phyloP scores from a whole-genome alignment of 1,140 invertebrate genomes.

The Drosophila seguyi region DNA sequence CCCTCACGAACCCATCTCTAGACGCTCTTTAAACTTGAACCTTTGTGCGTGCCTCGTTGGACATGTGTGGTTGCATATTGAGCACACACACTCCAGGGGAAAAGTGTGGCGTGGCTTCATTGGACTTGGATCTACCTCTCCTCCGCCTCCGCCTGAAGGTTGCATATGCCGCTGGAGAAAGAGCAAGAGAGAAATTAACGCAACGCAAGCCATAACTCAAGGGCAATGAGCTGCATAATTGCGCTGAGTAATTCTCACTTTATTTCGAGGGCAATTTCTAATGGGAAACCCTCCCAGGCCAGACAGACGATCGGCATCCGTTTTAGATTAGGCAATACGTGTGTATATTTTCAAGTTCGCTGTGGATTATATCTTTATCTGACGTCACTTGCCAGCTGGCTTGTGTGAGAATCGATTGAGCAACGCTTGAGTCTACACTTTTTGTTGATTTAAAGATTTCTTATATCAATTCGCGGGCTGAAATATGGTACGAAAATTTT shows the following conservation, averaged over 20 bases:
- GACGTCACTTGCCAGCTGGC: constrained; percentile 37
- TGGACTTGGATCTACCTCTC: constrained; percentile 45
- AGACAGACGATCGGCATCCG: constrained; percentile 36
- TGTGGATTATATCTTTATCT: constrained; percentile 8
- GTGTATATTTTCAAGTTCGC: constrained; percentile 31
- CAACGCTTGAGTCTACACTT: neutral
- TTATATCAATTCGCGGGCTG: neutral
- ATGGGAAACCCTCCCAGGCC: constrained; percentile 42
- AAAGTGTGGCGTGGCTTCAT: constrained; percentile 35
- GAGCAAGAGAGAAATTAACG: constrained; percentile 34
- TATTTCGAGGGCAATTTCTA: constrained; percentile 61
- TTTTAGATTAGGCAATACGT: constrained; percentile 47
- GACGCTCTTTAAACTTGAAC: constrained; percentile 4
- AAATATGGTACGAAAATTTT: neutral
- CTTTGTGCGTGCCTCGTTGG: constrained; percentile 41
- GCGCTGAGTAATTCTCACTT: constrained; percentile 83
- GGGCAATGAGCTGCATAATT: constrained; percentile 82
- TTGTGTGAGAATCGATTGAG: neutral
- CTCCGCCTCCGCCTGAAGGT: constrained; percentile 22
- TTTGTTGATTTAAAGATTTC: neutral
- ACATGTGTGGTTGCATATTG: constrained; percentile 77
- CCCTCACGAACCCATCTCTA: constrained; percentile 39
- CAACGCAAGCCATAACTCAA: constrained; percentile 70
- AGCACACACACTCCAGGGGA: constrained; percentile 22
- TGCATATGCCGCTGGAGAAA: constrained; percentile 47